Evolutionary conservation across 2,888 invertebrate species (phyloP), one percentile per base, ranked within the genome.

Genomic region (Leucophenga montana): DNA sequence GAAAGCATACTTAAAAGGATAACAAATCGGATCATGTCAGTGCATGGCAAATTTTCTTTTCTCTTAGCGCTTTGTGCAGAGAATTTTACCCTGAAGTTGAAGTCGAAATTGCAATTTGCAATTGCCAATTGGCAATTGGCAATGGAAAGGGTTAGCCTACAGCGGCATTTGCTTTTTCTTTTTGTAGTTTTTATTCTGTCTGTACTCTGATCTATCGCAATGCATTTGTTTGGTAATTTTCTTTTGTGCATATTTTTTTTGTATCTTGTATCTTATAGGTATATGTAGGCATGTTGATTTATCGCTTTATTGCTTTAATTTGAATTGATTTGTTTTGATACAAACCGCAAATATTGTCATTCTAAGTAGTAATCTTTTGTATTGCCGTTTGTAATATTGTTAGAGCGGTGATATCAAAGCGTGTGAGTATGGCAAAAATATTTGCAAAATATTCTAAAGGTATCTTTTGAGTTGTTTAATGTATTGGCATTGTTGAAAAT

Each of bases 11-110:
- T 67, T 70, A 70, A 71, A 70, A 64, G 66, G 67, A 66, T 72
- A 20, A 66, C 72, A 81, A 80, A 82, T 82, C 85, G 82, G 85
- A 82, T 82, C 79, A 83, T 72, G 78, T 73, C 78, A 77, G 78
- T 74, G 73, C 74, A 80, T 73, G 74, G 74, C 73, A 70, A 74
- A 74, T 75, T 70, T 67, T 69, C 50, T 18, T 62, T 67, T 67
- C 8, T 39, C 16, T 71, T 73, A 48, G 65, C 73, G 46, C 22
- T 61, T 53, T 22, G 11, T 46, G 44, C 13, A 62, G 8, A 44
- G 20, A 8, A 33, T n/a, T n/a, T n/a, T n/a, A n/a, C n/a, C n/a
- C n/a, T n/a, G n/a, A n/a, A n/a, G n/a, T n/a, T n/a, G n/a, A n/a
- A n/a, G n/a, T n/a, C n/a, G n/a, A n/a, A n/a, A n/a, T 31, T 61